A percentile compares a stretch with the other conserved stretches of the same genome.
These are phyloP conservation scores for Arge pagana DNA, from an alignment of 2,888 invertebrate genomes.

Conservation along the genomic window DNA sequence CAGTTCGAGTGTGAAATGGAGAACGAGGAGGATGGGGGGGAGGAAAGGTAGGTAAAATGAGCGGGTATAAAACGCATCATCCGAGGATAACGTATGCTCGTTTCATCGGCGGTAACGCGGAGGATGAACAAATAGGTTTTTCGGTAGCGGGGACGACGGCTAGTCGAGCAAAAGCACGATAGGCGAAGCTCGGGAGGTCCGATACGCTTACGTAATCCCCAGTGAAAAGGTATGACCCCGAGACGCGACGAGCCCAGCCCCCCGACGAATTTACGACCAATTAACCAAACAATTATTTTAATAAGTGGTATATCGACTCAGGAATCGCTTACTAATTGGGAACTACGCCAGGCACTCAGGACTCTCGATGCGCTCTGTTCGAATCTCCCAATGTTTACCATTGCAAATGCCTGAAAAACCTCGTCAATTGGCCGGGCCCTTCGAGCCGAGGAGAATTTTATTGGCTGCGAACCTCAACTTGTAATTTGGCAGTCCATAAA, in stretches of 20 bases:
- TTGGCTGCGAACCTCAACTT: slow-evolving; percentile 27
- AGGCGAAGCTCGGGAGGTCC: slow-evolving; percentile 11
- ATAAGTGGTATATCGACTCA: slow-evolving; percentile 26
- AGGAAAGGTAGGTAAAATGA: slow-evolving; percentile 3
- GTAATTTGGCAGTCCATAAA: slow-evolving; percentile 27
- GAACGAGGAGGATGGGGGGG: slow-evolving; percentile 4
- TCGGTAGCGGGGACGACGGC: slow-evolving; percentile 12
- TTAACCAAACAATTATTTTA: slow-evolving; percentile 27
- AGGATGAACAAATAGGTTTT: slow-evolving; percentile 7
- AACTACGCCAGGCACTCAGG: slow-evolving; percentile 25
- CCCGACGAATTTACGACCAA: slow-evolving; percentile 26
- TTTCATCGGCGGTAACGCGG: slow-evolving; percentile 11
- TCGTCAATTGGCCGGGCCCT: slow-evolving; percentile 24
- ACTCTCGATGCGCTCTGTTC: slow-evolving; percentile 15
- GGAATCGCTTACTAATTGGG: slow-evolving; percentile 26
- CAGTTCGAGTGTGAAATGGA: slow-evolving; percentile 8
- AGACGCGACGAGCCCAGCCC: slow-evolving; percentile 12
- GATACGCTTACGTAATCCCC: slow-evolving; percentile 13
- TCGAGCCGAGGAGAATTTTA: slow-evolving; percentile 22
- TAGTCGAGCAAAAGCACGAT: not conserved
- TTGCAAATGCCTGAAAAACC: slow-evolving; percentile 26
- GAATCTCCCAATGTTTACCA: slow-evolving; percentile 25
- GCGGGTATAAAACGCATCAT: not conserved
- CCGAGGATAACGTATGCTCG: slow-evolving; percentile 4
- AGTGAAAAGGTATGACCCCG: slow-evolving; percentile 14